These are phyloP conservation scores for Tenthredo amoena DNA, from an alignment of 2,888 invertebrate genomes.

Conservation along the genomic window DNA sequence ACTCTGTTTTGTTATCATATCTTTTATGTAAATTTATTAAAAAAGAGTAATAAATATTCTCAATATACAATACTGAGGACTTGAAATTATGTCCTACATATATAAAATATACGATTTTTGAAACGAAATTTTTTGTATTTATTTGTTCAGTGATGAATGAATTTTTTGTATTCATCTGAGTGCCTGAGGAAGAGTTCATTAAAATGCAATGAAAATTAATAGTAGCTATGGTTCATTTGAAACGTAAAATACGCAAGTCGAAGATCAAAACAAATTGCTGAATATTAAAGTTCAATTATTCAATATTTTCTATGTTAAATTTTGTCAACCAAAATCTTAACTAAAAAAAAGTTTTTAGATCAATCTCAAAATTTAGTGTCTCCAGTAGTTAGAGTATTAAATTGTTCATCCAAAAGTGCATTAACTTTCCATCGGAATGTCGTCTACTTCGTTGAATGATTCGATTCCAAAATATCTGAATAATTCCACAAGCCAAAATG, in stretches of 20 bases:
- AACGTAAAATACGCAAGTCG: neutral
- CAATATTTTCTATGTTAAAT: neutral
- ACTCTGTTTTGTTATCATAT: slow-evolving; percentile 30
- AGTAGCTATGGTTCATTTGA: slow-evolving; percentile 33
- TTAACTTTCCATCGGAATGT: neutral
- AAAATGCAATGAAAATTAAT: slow-evolving; percentile 1
- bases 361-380: slow-evolving; percentile 2
- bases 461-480: neutral
- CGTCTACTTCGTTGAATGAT: neutral
- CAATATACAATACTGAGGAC: neutral
- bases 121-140: neutral
- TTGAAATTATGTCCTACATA: neutral
- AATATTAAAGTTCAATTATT: slow-evolving; percentile 9
- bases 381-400: neutral
- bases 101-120: neutral
- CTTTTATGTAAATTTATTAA: neutral
- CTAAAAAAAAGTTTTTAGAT: neutral
- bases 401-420: neutral
- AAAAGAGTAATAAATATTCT: slow-evolving; percentile 9
- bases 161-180: neutral
- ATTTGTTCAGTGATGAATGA: neutral
- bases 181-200: neutral
- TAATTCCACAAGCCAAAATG: neutral
- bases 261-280: slow-evolving; percentile 23
- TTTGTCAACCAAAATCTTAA: neutral